These are phyloP conservation scores for Hesperophylax magnus DNA, from an alignment of 1,140 invertebrate species.

Conservation along the genomic window DNA sequence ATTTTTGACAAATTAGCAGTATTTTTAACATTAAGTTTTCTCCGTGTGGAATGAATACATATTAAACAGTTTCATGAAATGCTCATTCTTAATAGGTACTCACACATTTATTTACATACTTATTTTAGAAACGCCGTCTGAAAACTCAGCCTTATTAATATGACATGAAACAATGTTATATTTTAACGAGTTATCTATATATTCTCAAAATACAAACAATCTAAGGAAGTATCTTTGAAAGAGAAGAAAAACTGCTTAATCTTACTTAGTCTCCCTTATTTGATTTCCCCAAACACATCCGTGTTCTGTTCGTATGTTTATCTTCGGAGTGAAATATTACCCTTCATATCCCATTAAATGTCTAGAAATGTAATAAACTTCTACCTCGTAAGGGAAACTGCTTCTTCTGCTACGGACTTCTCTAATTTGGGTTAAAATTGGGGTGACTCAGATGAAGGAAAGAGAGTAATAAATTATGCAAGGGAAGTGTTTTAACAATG, in stretches of 20 bases:
- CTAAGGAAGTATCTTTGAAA: neutral
- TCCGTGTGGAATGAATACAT: too few species aligned
- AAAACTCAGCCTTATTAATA: too few species aligned
- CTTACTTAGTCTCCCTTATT: conserved; percentile 7
- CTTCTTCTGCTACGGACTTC: conserved; percentile 7
- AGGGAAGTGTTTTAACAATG: neutral
- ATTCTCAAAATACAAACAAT: neutral
- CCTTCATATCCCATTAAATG: conserved; percentile 37
- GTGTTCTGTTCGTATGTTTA: conserved; percentile 9
- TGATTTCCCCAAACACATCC: neutral
- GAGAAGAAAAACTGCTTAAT: neutral
- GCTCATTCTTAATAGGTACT: too few species aligned
- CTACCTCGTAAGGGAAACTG: conserved; percentile 22
- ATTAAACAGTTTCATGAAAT: too few species aligned
- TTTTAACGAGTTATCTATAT: too few species aligned
- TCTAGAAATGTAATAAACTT: conserved; percentile 40
- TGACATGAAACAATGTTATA: too few species aligned
- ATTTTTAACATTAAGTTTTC: too few species aligned
- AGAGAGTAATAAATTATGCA: neutral
- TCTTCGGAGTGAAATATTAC: conserved; percentile 28
- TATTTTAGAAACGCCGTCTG: too few species aligned
- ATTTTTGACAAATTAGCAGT: too few species aligned
- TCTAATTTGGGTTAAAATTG: conserved; percentile 25
- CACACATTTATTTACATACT: too few species aligned
- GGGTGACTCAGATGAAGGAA: neutral